Conservation (phyloP, 2,888 invertebrate species). For the Eutolmus rufibarbis region DNA sequence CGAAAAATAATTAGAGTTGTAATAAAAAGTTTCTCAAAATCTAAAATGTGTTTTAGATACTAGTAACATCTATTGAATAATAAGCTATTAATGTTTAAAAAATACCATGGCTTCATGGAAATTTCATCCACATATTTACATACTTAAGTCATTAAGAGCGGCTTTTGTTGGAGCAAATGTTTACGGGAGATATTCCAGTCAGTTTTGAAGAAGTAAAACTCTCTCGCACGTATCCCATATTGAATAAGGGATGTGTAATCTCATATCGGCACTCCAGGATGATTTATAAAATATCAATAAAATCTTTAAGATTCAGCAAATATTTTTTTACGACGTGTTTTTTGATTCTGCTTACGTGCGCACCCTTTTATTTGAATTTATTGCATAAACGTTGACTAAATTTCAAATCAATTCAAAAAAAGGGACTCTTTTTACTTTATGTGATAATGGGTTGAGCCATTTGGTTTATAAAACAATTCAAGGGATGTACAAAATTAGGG, state of each 20-base stretch:
- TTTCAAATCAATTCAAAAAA: background rate
- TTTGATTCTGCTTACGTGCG: background rate
- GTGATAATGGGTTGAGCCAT: background rate
- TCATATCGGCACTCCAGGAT: background rate
- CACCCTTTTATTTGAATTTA: constrained; percentile 4
- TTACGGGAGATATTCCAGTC: background rate
- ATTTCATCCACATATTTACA: too few species aligned
- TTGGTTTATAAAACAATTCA: background rate
- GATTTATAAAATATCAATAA: constrained; percentile 4
- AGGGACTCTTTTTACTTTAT: background rate
- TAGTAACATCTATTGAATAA: too few species aligned
- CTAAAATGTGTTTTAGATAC: too few species aligned
- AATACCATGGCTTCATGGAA: too few species aligned
- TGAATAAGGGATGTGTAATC: background rate
- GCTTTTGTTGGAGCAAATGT: background rate
- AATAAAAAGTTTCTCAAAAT: too few species aligned
- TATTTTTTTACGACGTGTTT: constrained; percentile 15
- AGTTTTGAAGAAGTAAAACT: background rate
- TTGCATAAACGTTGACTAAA: background rate
- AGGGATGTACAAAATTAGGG: background rate
- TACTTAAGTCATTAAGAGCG: background rate
- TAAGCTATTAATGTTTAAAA: too few species aligned
- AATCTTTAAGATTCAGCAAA: constrained; percentile 8
- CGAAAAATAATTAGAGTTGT: too few species aligned
- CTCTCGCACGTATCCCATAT: background rate